These are phyloP conservation scores for Sesia apiformis DNA, from an alignment of 2,888 invertebrate genomes.

Conservation along the genomic window DNA sequence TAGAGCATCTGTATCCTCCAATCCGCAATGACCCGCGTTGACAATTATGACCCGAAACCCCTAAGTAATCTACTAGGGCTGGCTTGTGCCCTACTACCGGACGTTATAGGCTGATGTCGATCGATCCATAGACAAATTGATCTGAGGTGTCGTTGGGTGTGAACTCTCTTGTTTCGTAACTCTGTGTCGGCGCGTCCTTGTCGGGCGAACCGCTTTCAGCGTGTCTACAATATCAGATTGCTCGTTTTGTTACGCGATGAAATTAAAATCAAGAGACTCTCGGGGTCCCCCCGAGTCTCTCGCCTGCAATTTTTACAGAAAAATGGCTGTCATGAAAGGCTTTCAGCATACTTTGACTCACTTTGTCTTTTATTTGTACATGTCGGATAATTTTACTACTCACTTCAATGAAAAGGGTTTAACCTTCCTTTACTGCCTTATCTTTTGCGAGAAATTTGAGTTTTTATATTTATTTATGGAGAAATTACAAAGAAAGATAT, in stretches of 20 bases:
- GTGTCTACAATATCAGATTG: conserved; percentile 15
- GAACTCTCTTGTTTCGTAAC: conserved; percentile 4
- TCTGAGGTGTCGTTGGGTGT: too few relatives aligned
- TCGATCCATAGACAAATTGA: too few relatives aligned
- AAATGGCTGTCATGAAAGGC: conserved; percentile 19
- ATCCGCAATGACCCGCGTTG: too few relatives aligned
- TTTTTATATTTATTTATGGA: background rate
- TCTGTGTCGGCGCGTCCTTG: conserved; percentile 2
- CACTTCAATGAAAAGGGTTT: conserved; percentile 1
- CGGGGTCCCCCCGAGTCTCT: conserved; percentile 11
- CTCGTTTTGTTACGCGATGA: conserved; percentile 28
- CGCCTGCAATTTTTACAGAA: conserved; percentile 23
- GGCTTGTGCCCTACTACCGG: too few relatives aligned
- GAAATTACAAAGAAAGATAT: too few relatives aligned
- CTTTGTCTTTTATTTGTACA: background rate
- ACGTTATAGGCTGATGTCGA: too few relatives aligned
- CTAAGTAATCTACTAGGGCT: too few relatives aligned
- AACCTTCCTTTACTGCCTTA: background rate
- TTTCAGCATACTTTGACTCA: conserved; percentile 13
- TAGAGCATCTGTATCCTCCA: too few relatives aligned
- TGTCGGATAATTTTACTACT: conserved; percentile 9
- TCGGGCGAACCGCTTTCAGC: conserved; percentile 17
- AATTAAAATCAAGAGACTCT: conserved; percentile 36
- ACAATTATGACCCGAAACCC: too few relatives aligned
- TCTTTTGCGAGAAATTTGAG: background rate